Evolutionary conservation across 2,888 invertebrate genomes (phyloP).

Genomic region (Dasypolia templi): DNA sequence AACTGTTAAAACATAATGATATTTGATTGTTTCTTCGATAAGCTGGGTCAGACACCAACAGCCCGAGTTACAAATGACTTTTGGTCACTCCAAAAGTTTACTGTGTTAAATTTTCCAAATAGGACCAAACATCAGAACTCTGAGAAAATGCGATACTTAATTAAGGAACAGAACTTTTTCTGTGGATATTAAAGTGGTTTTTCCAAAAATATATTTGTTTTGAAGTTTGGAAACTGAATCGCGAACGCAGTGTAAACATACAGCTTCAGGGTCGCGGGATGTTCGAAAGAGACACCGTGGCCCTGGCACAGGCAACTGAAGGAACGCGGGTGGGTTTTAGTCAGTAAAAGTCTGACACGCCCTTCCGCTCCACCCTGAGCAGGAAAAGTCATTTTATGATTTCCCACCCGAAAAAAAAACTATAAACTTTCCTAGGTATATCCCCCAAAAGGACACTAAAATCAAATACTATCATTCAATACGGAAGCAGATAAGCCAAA

Average conservation of each 20-base stretch:
- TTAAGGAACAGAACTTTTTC: not conserved
- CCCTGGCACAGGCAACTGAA: too few species aligned
- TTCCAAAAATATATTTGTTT: not conserved
- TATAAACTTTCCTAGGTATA: too few species aligned
- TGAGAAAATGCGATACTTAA: not conserved
- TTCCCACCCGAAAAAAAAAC: too few species aligned
- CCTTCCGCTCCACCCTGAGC: too few species aligned
- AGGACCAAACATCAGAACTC: not conserved
- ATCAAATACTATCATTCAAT: conserved; percentile 22
- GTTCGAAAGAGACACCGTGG: too few species aligned
- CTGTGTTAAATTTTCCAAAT: not conserved
- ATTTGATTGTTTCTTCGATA: conserved; percentile 10
- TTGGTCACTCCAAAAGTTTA: too few species aligned
- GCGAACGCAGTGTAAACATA: too few species aligned
- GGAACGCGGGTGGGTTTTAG: too few species aligned
- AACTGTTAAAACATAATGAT: conserved; percentile 12
- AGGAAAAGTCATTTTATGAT: too few species aligned
- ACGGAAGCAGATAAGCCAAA: conserved; percentile 48
- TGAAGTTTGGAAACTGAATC: not conserved
- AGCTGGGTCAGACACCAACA: not conserved
- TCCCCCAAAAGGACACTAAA: conserved; percentile 14
- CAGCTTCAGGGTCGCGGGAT: too few species aligned
- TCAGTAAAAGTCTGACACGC: too few species aligned
- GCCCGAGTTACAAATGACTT: not conserved
- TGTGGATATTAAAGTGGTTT: not conserved